Conservation (phyloP, 2,113 vertebrate genomes). For the Misgurnus anguillicaudatus region DNA sequence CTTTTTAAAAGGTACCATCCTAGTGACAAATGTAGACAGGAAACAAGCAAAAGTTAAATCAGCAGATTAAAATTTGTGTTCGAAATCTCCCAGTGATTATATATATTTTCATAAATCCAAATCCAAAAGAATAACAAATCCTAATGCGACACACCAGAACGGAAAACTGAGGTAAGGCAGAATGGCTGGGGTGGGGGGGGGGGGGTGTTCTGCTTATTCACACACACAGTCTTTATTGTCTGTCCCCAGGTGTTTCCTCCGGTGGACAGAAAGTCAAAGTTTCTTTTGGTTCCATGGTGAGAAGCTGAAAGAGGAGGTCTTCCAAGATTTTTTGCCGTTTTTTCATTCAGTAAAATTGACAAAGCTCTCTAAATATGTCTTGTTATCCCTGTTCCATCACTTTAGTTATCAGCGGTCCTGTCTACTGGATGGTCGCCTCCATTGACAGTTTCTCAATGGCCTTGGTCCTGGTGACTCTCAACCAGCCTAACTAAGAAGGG, state of each 20-base stretch:
- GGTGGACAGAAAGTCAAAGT: constrained; percentile 57
- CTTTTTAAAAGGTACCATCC: too few species aligned
- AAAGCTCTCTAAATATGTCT: constrained; percentile 71
- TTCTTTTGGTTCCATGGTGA: constrained; percentile 62
- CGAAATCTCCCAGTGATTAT: too few species aligned
- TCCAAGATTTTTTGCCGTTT: constrained; percentile 54
- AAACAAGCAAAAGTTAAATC: too few species aligned
- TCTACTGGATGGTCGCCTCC: constrained; percentile 74
- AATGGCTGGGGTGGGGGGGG: not conserved
- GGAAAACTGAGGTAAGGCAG: constrained; percentile 21
- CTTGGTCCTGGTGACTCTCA: constrained; percentile 63
- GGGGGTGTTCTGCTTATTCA: constrained; percentile 9
- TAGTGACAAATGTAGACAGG: too few species aligned
- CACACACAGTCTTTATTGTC: constrained; percentile 52
- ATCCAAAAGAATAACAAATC: not conserved
- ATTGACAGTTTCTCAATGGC: constrained; percentile 70
- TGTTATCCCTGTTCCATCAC: constrained; percentile 67
- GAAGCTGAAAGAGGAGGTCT: constrained; percentile 55
- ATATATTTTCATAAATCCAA: not conserved
- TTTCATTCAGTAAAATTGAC: constrained; percentile 67
- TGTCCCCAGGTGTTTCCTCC: constrained; percentile 62
- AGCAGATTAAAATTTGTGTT: too few species aligned
- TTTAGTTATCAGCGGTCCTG: constrained; percentile 65
- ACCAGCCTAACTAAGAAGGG: constrained; percentile 61
- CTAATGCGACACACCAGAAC: not conserved